Evolutionary conservation across 2,797 vertebrate genomes (phyloP).

Genomic region (Thripadectes ignobilis): DNA sequence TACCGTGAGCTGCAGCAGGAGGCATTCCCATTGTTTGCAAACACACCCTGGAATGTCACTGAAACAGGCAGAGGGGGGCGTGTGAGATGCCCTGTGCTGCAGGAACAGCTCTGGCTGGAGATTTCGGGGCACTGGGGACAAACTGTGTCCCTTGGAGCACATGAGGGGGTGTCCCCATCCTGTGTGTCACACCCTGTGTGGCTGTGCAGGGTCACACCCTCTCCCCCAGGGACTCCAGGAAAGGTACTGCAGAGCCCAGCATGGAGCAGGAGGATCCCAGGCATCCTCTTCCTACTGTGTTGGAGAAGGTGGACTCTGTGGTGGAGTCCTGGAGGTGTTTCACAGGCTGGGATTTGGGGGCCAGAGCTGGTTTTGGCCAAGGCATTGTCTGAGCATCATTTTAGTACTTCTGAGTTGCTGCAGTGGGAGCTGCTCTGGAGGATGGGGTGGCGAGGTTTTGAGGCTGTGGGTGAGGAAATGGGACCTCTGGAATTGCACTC

Average conservation of each 20-base stretch:
- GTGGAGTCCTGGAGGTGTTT: fast-evolving
- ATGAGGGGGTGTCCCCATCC: fast-evolving
- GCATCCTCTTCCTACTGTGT: fast-evolving
- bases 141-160: background rate
- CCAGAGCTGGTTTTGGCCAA: fast-evolving
- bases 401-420: background rate
- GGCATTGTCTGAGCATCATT: background rate
- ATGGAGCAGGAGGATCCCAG: fast-evolving
- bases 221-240: background rate
- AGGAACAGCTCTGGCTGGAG: background rate
- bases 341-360: background rate
- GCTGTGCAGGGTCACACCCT: background rate
- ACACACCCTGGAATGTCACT: fast-evolving
- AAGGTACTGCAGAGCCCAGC: background rate
- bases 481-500: background rate
- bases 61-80: background rate
- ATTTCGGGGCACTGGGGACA: fast-evolving
- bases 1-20: fast-evolving
- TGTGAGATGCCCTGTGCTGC: background rate
- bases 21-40: background rate
- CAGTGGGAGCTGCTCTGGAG: background rate
- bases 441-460: background rate
- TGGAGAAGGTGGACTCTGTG: background rate
- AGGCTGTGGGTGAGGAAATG: background rate
- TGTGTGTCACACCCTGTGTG: fast-evolving